These are phyloP conservation scores for Capromys pilorides DNA, from an alignment of 2,797 vertebrate species.

Conservation along the genomic window DNA sequence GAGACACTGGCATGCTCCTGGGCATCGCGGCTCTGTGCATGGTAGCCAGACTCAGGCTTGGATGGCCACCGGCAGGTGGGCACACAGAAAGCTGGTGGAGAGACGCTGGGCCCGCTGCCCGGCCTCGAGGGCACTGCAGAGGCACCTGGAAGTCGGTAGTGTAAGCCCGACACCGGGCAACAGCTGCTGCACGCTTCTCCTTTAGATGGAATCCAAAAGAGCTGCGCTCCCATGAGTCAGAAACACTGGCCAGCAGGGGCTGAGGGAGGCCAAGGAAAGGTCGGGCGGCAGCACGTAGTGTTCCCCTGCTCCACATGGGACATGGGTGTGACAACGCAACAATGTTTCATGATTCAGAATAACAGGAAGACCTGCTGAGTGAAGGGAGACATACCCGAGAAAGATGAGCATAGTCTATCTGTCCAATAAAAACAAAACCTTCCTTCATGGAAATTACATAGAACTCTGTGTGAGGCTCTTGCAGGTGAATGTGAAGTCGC, in stretches of 20 bases:
- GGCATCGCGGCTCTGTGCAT: neutral
- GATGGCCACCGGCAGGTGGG: neutral
- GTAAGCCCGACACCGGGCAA: neutral
- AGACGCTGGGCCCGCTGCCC: neutral
- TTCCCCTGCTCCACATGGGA: neutral
- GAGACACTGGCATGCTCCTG: neutral
- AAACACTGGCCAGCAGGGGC: neutral
- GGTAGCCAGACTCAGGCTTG: neutral
- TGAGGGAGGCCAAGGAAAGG: neutral
- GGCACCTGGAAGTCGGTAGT: neutral
- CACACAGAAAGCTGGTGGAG: neutral
- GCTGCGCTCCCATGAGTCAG: too few species aligned
- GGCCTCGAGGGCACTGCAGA: neutral
- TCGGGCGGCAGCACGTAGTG: neutral
- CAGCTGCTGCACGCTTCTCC: neutral
- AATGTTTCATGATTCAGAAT: neutral
- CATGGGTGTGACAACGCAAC: too few species aligned
- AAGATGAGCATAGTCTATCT: neutral
- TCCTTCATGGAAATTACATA: neutral
- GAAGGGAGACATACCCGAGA: neutral
- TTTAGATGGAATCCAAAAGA: neutral
- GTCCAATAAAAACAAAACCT: neutral
- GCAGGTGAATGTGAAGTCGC: conserved; percentile 2
- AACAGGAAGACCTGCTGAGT: neutral
- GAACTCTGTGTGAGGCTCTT: neutral